These are phyloP conservation scores for Eubasilissa splendida DNA, from an alignment of 2,888 invertebrate species.

Conservation along the genomic window DNA sequence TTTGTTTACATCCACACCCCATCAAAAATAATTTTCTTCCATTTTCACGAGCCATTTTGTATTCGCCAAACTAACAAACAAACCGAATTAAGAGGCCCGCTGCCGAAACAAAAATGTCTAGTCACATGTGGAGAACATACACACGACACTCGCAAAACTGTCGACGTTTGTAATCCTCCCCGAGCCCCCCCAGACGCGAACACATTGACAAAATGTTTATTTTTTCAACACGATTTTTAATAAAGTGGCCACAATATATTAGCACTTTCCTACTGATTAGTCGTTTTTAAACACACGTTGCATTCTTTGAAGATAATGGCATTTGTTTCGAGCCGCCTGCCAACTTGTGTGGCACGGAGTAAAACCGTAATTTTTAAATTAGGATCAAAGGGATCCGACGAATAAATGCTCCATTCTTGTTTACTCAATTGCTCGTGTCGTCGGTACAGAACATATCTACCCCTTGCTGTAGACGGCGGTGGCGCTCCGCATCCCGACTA, in stretches of 20 bases:
- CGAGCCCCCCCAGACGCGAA: not conserved
- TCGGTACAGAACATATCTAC: not conserved
- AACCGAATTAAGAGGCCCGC: not conserved
- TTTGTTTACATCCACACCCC: too few species aligned
- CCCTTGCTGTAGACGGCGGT: not conserved
- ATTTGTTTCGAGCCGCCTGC: not conserved
- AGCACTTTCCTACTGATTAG: not conserved
- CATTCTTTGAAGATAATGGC: not conserved
- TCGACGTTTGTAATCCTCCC: not conserved
- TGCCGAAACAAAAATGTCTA: not conserved
- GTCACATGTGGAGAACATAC: not conserved
- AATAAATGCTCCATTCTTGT: not conserved
- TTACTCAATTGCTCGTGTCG: not conserved
- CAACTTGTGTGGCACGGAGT: not conserved
- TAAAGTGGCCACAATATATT: not conserved
- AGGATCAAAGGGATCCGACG: not conserved
- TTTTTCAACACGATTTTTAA: too few species aligned
- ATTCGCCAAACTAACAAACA: slow-evolving; percentile 7
- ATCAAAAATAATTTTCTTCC: not conserved
- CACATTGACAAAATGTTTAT: not conserved
- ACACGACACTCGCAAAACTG: not conserved
- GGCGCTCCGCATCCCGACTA: not conserved
- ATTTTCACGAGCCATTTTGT: not conserved
- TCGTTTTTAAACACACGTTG: not conserved
- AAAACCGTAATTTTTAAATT: not conserved